Percentiles rank a stretch among this genome's conserved stretches.
Evolutionary conservation across 1,140 invertebrate species (phyloP).

Genomic region (Paraescarpia echinospica): DNA sequence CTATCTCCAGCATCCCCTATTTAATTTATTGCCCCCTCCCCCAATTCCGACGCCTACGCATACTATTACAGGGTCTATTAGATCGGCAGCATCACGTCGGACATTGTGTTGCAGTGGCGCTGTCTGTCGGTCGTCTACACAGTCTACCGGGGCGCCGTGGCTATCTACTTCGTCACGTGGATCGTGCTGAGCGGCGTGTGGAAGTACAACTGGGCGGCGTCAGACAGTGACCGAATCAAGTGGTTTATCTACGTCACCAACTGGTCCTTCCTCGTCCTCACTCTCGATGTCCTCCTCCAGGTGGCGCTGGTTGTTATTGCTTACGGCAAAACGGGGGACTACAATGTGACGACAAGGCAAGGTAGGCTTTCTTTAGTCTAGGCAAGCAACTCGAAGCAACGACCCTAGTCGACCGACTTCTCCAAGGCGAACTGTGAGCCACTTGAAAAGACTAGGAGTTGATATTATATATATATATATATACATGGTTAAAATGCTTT

Average conservation of each 20-base stretch:
- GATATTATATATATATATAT: too few species aligned
- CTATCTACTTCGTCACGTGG: slow-evolving; percentile 40
- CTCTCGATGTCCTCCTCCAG: slow-evolving; percentile 37
- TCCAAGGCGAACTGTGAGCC: too few species aligned
- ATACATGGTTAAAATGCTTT: too few species aligned
- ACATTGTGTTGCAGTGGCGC: slow-evolving; percentile 11
- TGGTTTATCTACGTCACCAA: slow-evolving; percentile 48
- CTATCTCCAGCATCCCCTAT: too few species aligned
- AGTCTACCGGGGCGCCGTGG: slow-evolving; percentile 40
- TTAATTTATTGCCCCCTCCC: too few species aligned
- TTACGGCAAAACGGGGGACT: slow-evolving; percentile 31
- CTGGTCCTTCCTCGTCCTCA: slow-evolving; percentile 42
- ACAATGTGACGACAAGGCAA: not conserved
- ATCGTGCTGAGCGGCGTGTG: slow-evolving; percentile 38
- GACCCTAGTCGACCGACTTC: too few species aligned
- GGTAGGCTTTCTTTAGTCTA: too few species aligned
- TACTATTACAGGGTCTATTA: too few species aligned
- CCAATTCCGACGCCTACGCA: too few species aligned
- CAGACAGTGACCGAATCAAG: slow-evolving; percentile 35
- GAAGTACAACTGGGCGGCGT: slow-evolving; percentile 33
- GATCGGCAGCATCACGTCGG: too few species aligned
- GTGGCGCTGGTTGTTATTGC: slow-evolving; percentile 31
- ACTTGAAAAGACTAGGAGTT: too few species aligned
- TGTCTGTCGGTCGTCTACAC: slow-evolving; percentile 31
- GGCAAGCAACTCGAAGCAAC: too few species aligned